Percentiles rank a stretch among this genome's conserved stretches.
Conservation (phyloP, 2,888 invertebrate genomes). For the Standfussiana lucernea region DNA sequence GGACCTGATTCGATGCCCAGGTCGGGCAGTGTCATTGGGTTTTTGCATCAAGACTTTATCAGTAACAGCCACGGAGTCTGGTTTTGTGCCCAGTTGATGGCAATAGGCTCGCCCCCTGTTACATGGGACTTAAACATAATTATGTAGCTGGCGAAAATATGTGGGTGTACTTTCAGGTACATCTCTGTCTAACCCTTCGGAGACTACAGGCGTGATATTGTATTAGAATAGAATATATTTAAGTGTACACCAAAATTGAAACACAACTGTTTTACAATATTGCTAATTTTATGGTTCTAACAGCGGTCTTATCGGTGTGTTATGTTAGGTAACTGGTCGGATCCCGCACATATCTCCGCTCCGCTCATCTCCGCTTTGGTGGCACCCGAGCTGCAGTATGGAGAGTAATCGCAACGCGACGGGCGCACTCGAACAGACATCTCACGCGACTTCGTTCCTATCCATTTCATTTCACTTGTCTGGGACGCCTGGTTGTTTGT, state of each 20-base stretch:
- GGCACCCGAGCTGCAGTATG: conserved; percentile 19
- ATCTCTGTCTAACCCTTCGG: background rate
- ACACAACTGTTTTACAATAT: too few species aligned
- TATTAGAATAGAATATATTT: too few species aligned
- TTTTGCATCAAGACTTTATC: background rate
- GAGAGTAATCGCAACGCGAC: conserved; percentile 67
- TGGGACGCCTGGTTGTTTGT: conserved; percentile 78
- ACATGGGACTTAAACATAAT: background rate
- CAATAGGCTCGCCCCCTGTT: background rate
- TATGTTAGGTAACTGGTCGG: background rate
- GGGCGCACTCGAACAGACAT: conserved; percentile 78
- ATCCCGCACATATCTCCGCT: background rate
- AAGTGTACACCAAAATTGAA: too few species aligned
- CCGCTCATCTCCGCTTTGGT: background rate
- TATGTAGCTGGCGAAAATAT: background rate
- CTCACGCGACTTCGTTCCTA: conserved; percentile 83
- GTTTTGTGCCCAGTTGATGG: too few species aligned
- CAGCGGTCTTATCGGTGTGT: too few species aligned
- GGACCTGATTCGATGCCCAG: background rate
- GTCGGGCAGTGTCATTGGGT: background rate
- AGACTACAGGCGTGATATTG: background rate
- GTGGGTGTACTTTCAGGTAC: background rate
- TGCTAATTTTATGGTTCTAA: too few species aligned
- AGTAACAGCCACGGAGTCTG: background rate
- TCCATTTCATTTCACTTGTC: conserved; percentile 87